phyloP scores from a whole-genome alignment of 2,888 invertebrate genomes.

The Parnassius smintheus region DNA sequence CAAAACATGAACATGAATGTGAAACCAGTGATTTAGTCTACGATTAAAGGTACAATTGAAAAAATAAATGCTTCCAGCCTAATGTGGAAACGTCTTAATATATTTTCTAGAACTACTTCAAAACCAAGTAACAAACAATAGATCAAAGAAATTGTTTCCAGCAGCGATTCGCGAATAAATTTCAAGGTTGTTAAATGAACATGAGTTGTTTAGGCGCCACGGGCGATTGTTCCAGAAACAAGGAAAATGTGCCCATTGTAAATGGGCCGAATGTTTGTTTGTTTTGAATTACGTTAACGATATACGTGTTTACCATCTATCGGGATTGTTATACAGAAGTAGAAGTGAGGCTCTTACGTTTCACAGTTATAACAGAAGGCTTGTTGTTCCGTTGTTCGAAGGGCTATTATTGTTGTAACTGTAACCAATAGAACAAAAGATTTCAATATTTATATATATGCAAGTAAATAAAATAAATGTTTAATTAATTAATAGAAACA shows the following conservation, averaged over 20 bases:
- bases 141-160: constrained; percentile 3
- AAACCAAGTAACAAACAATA: constrained; percentile 4
- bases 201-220: constrained; percentile 20
- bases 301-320: constrained; percentile 7
- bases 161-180: neutral
- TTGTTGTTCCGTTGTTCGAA: too few species aligned
- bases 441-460: too few species aligned
- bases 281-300: constrained; percentile 15
- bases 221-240: constrained; percentile 11
- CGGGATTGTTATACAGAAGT: constrained; percentile 14
- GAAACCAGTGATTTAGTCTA: too few species aligned
- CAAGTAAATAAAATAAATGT: too few species aligned
- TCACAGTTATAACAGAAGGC: neutral
- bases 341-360: neutral
- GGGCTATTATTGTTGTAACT: too few species aligned
- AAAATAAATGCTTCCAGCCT: neutral
- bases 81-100: neutral
- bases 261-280: constrained; percentile 13
- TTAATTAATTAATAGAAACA: too few species aligned
- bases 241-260: constrained; percentile 14
- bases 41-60: too few species aligned
- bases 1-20: too few species aligned
- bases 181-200: constrained; percentile 8
- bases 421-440: too few species aligned
- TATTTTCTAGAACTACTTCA: neutral